These are phyloP conservation scores for Lycaena phlaeas DNA, from an alignment of 2,888 invertebrate genomes.

Conservation along the genomic window DNA sequence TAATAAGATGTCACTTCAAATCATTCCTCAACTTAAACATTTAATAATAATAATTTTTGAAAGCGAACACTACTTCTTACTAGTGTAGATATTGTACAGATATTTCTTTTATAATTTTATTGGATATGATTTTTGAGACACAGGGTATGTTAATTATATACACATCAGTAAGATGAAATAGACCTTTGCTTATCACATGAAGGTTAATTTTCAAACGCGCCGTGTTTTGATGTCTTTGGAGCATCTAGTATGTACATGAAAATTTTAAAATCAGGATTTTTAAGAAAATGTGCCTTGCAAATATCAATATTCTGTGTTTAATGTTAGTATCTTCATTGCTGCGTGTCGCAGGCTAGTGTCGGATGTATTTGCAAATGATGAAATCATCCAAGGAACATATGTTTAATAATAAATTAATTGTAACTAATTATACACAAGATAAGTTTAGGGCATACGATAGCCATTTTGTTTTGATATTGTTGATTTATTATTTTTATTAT, in stretches of 20 bases:
- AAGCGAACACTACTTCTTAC: constrained; percentile 36
- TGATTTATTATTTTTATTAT: constrained; percentile 1
- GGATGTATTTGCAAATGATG: constrained; percentile 14
- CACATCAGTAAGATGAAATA: constrained; percentile 51
- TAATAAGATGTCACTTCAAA: constrained; percentile 41
- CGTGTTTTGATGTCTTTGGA: constrained; percentile 46
- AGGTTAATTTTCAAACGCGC: constrained; percentile 37
- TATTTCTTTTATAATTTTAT: constrained; percentile 31
- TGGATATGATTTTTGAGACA: constrained; percentile 60
- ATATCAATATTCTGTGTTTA: constrained; percentile 72
- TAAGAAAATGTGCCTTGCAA: constrained; percentile 73
- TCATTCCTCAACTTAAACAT: constrained; percentile 35
- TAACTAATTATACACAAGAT: constrained; percentile 5
- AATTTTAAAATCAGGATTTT: constrained; percentile 67
- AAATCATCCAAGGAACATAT: constrained; percentile 5
- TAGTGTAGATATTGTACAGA: constrained; percentile 39
- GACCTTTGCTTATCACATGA: constrained; percentile 38
- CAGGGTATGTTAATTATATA: constrained; percentile 67
- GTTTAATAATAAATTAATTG: constrained; percentile 12
- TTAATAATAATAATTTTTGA: constrained; percentile 16
- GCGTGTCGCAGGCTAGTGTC: constrained; percentile 36
- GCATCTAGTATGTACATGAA: constrained; percentile 56
- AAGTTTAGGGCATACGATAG: constrained; percentile 5
- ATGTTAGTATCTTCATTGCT: constrained; percentile 58
- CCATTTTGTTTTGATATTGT: background rate